Conservation (phyloP, 2,113 vertebrate genomes). For the Oenanthe melanoleuca region DNA sequence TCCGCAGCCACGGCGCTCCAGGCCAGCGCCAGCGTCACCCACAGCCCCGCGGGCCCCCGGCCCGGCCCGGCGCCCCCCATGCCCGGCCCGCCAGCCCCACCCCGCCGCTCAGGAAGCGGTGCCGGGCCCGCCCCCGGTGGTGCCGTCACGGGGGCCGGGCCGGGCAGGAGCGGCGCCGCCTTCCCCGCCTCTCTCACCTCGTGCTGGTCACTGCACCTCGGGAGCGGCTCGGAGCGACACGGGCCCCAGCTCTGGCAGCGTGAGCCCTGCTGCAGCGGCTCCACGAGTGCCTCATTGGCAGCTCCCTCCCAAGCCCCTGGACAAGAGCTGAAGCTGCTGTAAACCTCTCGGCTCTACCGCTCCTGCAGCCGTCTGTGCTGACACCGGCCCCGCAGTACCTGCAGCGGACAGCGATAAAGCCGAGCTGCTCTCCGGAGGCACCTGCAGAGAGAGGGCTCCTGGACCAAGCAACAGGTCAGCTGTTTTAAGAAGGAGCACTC, state of each 20-base stretch:
- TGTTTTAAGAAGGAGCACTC: neutral
- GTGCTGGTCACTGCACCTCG: fast-evolving
- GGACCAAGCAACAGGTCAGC: fast-evolving
- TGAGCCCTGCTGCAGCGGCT: neutral
- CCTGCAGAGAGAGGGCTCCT: neutral
- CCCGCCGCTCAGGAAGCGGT: too few species aligned
- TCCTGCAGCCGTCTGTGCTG: neutral
- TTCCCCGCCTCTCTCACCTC: fast-evolving
- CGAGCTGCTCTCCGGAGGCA: neutral
- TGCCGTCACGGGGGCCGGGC: neutral
- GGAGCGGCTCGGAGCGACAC: fast-evolving
- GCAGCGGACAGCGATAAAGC: neutral
- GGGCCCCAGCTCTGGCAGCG: fast-evolving
- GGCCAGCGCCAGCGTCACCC: neutral
- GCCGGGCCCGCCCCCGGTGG: too few species aligned
- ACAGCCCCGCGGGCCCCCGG: too few species aligned
- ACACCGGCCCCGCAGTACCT: neutral
- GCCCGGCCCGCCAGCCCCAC: too few species aligned
- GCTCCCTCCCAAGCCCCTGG: neutral
- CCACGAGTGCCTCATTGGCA: fast-evolving
- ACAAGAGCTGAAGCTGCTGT: neutral
- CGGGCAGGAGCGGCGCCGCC: fast-evolving
- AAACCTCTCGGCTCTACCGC: neutral
- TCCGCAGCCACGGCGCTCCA: neutral
- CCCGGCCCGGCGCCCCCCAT: too few species aligned